Conservation (phyloP, 2,888 invertebrate species). For the Eilema sororculum region DNA sequence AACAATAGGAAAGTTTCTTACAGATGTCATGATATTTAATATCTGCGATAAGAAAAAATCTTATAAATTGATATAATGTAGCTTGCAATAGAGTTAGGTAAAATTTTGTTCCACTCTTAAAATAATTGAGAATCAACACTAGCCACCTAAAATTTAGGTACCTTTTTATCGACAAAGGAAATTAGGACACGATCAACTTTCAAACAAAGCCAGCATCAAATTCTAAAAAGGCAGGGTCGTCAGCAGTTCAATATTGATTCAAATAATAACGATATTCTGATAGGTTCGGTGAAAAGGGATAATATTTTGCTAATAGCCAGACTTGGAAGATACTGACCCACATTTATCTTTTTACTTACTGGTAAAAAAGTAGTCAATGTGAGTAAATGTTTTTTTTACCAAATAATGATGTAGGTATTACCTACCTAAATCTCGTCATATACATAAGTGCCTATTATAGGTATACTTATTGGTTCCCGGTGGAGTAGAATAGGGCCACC, state of each 20-base stretch:
- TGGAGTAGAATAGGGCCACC: too few relatives aligned
- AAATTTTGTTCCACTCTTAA: slow-evolving; percentile 22
- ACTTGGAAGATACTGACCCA: not conserved
- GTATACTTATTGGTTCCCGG: too few relatives aligned
- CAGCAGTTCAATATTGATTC: slow-evolving; percentile 25
- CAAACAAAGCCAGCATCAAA: slow-evolving; percentile 51
- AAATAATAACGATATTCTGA: slow-evolving; percentile 27
- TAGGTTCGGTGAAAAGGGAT: not conserved
- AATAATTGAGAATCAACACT: slow-evolving; percentile 39
- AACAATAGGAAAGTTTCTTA: too few relatives aligned
- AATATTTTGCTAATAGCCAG: slow-evolving; percentile 3
- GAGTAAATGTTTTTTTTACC: too few relatives aligned
- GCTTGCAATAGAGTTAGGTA: too few relatives aligned
- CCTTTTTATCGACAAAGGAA: slow-evolving; percentile 51
- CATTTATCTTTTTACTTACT: not conserved
- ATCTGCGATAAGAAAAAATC: too few relatives aligned
- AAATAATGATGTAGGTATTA: not conserved
- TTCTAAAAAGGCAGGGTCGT: slow-evolving; percentile 40
- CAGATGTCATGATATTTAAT: too few relatives aligned
- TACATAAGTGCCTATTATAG: too few relatives aligned
- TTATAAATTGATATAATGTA: too few relatives aligned
- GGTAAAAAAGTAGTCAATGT: too few relatives aligned
- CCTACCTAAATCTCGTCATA: too few relatives aligned
- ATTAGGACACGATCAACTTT: slow-evolving; percentile 57
- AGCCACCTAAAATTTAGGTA: slow-evolving; percentile 33